Conservation (phyloP, 2,113 vertebrate genomes). For the Tupaia chinensis region DNA sequence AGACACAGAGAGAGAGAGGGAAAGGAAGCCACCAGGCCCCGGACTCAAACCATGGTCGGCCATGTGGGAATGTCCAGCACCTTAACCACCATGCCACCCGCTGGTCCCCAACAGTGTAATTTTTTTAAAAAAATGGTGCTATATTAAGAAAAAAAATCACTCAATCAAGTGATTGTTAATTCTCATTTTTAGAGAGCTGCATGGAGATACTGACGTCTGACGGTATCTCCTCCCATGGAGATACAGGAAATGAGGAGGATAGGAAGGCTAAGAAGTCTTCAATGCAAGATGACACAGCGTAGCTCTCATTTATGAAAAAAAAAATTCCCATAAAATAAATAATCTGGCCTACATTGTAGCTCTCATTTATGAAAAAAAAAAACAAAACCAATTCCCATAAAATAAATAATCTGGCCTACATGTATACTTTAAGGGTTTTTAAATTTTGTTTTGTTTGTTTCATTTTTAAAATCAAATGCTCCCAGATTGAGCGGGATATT, state of each 20-base stretch:
- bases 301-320: background rate
- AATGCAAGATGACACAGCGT: background rate
- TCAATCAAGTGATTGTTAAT: background rate
- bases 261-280: background rate
- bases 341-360: background rate
- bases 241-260: background rate
- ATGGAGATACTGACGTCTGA: background rate
- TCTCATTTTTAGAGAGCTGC: background rate
- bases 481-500: slow-evolving; percentile 50
- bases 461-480: slow-evolving; percentile 19
- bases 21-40: too few species aligned
- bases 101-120: too few species aligned
- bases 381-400: background rate
- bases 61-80: too few species aligned
- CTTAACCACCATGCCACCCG: too few species aligned
- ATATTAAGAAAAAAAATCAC: background rate
- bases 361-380: background rate
- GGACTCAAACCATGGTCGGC: too few species aligned
- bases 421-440: background rate
- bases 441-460: background rate
- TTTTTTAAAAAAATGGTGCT: too few species aligned
- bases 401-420: background rate
- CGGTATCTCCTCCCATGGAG: background rate
- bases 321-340: background rate
- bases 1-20: too few species aligned